Evolutionary conservation across 2,797 vertebrate species (phyloP).

Genomic region (Hippocampus kuda): DNA sequence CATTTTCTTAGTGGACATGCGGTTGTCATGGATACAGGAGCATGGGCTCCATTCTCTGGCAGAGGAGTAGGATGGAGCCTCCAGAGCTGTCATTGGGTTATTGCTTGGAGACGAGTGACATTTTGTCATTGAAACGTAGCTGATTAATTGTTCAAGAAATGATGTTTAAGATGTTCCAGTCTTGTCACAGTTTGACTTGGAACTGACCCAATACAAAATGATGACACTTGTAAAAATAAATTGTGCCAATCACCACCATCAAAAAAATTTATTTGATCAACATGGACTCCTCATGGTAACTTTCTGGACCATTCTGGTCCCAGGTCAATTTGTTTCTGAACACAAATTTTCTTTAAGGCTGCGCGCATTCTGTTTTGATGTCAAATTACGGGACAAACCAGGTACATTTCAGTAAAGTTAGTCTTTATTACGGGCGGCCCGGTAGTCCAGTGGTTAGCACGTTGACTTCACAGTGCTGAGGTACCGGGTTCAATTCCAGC

Average conservation of each 20-base stretch:
- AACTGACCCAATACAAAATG: background rate
- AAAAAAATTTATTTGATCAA: background rate
- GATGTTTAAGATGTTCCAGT: background rate
- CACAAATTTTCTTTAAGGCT: background rate
- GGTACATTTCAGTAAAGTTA: conserved; percentile 33
- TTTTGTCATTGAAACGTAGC: background rate
- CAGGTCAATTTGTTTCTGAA: conserved; percentile 6
- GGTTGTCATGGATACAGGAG: background rate
- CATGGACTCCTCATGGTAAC: conserved; percentile 2
- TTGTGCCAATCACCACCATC: background rate
- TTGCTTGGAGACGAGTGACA: background rate
- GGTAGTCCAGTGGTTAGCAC: too few species aligned
- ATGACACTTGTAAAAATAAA: background rate
- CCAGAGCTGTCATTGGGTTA: background rate
- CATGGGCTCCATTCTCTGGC: conserved; percentile 8
- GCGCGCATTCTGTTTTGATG: background rate
- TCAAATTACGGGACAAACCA: conserved; percentile 16
- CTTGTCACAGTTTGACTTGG: background rate
- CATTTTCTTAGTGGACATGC: conserved; percentile 32
- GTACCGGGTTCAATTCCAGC: too few species aligned
- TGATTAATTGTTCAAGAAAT: background rate
- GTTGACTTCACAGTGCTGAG: too few species aligned
- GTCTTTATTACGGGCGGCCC: conserved; percentile 62
- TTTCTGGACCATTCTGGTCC: conserved; percentile 49
- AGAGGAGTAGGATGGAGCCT: background rate